Base-by-base conservation (phyloP, 2,113 vertebrate genomes). In the Malurus cyaneus region DNA sequence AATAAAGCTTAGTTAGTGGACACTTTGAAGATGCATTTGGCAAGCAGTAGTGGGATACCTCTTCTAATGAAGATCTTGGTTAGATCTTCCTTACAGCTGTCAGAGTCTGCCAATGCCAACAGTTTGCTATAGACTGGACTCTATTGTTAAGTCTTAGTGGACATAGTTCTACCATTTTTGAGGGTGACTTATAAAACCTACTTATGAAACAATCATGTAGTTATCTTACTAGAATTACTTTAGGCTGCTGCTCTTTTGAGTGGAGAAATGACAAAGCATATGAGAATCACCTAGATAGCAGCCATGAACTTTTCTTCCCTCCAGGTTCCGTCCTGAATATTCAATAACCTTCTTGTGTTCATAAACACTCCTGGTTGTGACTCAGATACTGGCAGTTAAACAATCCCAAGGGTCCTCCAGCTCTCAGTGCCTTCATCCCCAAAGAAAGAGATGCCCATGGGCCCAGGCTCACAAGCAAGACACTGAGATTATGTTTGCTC, bases 101-200 rank as follows among this genome's bases (percentile, higher is more conserved):
- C 18, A 32, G 65, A 44, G 34, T 80, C 19, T 73, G 77, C 28
- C 52, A 52, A 32, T 29, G 42, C 4, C 13, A 73, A 25, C 7
- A 25, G 15, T 42, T 77, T 83, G 18, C 46, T 29, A 57, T 47
- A n/a, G 12, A 31, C 8, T 54, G 18, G 9, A 59, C 15, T 61
- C 71, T 3, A 0, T 47, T 56, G 2, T 31, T 69, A 66, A 53
- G 21, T 41, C 9, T 57, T 31, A 42, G 20, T 32, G 39, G 34
- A 26, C 29, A 29, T 4, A 17, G 8, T 83, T 76, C 26, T 54
- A 47, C 11, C 12, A 46, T 42, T 91, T 65, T 47, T 80, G 57
- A 36, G 15, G 14, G 15, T 57, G 62, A 57, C 0, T 0, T 65
- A 16, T 5, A 41, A 7, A 73, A 10, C 7, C 12, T n/a, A 11